Conservation (phyloP, 2,113 vertebrate genomes). For the Myotis davidii region DNA sequence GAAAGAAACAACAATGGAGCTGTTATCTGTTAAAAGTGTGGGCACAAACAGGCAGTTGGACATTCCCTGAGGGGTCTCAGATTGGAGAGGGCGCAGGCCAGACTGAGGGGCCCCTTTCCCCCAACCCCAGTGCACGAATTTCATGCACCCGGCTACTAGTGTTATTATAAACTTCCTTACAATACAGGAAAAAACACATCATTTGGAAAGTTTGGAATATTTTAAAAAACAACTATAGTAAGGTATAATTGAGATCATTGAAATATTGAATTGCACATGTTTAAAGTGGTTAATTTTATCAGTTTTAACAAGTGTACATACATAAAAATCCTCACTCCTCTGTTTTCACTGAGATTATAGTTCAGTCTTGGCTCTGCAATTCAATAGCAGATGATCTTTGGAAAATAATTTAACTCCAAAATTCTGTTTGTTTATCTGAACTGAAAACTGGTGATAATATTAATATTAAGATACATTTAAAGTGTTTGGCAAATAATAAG, state of each 20-base stretch:
- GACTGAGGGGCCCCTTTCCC: too few species aligned
- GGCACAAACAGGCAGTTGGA: too few species aligned
- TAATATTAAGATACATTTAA: not conserved
- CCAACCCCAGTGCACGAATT: too few species aligned
- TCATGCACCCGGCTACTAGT: too few species aligned
- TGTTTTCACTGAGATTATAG: not conserved
- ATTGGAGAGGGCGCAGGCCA: accelerated
- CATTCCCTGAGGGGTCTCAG: too few species aligned
- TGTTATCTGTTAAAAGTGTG: too few species aligned
- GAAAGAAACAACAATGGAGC: too few species aligned
- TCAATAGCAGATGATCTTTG: not conserved
- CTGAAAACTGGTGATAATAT: not conserved
- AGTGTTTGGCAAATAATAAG: not conserved
- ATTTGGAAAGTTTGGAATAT: not conserved
- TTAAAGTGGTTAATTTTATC: not conserved
- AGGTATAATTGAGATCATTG: not conserved
- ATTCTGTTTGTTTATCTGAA: slow-evolving; percentile 32
- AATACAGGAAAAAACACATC: not conserved
- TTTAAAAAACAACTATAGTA: not conserved
- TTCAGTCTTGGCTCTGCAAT: not conserved
- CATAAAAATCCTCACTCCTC: not conserved
- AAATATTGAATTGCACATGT: not conserved
- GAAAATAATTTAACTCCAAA: not conserved
- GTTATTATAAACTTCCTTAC: not conserved
- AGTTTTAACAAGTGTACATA: not conserved